These are phyloP conservation scores for Geococcyx californianus DNA, from an alignment of 2,113 vertebrate species.

Conservation along the genomic window DNA sequence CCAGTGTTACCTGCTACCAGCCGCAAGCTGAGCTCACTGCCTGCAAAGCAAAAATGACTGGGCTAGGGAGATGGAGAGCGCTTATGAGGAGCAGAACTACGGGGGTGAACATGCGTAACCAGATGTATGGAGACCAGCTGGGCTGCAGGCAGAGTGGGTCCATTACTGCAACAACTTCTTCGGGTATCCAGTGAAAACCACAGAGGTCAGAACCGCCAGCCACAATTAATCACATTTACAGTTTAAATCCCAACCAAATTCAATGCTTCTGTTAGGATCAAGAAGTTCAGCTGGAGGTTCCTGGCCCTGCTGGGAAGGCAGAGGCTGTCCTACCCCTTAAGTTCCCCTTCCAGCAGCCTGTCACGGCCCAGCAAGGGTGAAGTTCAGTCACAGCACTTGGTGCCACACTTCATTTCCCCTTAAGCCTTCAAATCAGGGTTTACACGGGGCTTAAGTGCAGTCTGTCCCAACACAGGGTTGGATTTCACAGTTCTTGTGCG, in stretches of 20 bases:
- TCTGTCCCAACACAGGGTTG: not conserved
- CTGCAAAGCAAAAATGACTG: not conserved
- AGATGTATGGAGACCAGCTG: not conserved
- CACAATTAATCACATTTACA: not conserved
- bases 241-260: not conserved
- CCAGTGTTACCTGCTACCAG: not conserved
- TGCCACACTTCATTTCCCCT: not conserved
- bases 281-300: not conserved
- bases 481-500: not conserved
- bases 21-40: not conserved
- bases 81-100: not conserved
- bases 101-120: not conserved
- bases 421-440: slow-evolving; percentile 12
- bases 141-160: not conserved
- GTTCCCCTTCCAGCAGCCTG: not conserved
- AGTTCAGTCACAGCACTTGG: not conserved
- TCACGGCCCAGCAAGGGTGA: not conserved
- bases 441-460: not conserved
- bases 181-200: not conserved
- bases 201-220: not conserved
- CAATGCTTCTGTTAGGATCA: not conserved
- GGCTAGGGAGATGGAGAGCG: not conserved
- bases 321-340: not conserved
- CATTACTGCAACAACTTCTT: not conserved
- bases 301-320: not conserved